These are phyloP conservation scores for Equus quagga DNA, from an alignment of 2,113 vertebrate genomes.

Conservation along the genomic window DNA sequence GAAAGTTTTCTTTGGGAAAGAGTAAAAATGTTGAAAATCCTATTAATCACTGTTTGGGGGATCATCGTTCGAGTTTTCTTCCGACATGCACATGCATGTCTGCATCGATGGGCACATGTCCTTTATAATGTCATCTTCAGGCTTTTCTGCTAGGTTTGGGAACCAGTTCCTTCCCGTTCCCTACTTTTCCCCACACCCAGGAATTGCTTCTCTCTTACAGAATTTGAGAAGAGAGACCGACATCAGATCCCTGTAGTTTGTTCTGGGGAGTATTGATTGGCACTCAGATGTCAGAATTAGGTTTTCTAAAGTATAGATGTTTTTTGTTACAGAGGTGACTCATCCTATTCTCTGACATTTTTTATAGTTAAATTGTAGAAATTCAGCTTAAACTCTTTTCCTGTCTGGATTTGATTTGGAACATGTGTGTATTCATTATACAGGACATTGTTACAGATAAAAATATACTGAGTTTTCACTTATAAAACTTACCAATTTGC, in stretches of 20 bases:
- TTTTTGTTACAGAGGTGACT: conserved; percentile 46
- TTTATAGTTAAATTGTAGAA: conserved; percentile 57
- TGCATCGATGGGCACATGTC: background rate
- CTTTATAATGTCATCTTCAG: background rate
- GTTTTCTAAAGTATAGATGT: conserved; percentile 8
- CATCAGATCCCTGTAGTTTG: background rate
- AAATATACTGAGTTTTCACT: conserved; percentile 23
- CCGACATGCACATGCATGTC: rapidly evolving
- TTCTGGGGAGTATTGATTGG: background rate
- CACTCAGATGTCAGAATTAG: background rate
- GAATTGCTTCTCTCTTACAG: background rate
- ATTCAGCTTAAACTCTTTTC: conserved; percentile 40
- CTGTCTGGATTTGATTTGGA: conserved; percentile 58
- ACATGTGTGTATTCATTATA: conserved; percentile 46
- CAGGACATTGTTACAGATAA: conserved; percentile 25
- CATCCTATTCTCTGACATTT: conserved; percentile 39
- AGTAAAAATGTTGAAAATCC: background rate
- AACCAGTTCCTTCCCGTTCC: background rate
- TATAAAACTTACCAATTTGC: background rate
- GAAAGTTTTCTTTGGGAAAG: background rate
- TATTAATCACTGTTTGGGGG: background rate
- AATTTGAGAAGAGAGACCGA: background rate
- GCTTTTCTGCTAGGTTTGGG: background rate
- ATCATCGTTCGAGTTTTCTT: background rate
- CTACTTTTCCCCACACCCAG: background rate